Base-by-base conservation (phyloP, 2,113 vertebrate species). In the Indri indri region DNA sequence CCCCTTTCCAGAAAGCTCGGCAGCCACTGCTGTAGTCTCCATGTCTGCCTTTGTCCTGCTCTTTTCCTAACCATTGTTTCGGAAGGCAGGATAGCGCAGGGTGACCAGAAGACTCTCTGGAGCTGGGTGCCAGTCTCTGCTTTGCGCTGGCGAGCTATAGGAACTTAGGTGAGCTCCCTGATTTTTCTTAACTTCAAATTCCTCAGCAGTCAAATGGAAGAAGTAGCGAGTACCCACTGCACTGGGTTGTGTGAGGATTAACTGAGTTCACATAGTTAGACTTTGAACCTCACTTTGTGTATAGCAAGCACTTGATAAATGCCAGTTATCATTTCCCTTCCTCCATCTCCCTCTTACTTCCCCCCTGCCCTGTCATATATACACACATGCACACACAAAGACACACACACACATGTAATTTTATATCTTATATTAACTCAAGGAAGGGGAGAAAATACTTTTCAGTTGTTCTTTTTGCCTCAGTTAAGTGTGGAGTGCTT, bases 401-500 rank as follows among this genome's bases (percentile, higher is more conserved):
- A 34, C 47, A 52, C 6, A 23, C 66, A 74, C 12, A 82, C 34
- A 87, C 20, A 25, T 3, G 22, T 1, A 27, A 18, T 70, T 81
- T 83, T 88, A 37, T 71, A 23, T 92, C 37, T 83, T 59, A 20
- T 50, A 61, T 93, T 87, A 96, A 89, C 40, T 83, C 68, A 83
- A 42, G 91, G 89, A 83, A 47, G 65, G 61, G 40, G 94, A 65
- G 86, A 71, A 76, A 74, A 82, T 94, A 85, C 61, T 93, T 96
- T 61, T 86, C 42, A 16, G 40, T 94, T 87, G 23, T 93, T 96
- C 40, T 97, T 90, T 94, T 93, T 93, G 89, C 95, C 80, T 94
- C 93, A 89, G 95, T 97, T 96, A 95, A 88, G 70, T 83, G 45
- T 92, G 61, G 52, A 91, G 25, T 96, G 92, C 76, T 97, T 97